These are phyloP conservation scores for Istiophorus platypterus DNA, from an alignment of 2,113 vertebrate genomes.

Conservation along the genomic window DNA sequence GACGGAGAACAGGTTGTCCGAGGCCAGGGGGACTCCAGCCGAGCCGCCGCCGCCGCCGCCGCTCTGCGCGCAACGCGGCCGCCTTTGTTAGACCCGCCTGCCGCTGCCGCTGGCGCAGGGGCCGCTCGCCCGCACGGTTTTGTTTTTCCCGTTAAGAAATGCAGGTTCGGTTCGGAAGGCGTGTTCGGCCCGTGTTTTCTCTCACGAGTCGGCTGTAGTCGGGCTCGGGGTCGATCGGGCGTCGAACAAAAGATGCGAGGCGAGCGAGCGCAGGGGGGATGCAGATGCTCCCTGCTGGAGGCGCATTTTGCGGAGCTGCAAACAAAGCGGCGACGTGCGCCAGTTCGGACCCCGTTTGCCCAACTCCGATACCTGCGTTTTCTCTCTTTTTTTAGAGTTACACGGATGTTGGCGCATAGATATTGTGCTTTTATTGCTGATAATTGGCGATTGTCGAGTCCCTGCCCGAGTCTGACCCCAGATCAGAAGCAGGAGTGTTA, in stretches of 20 bases:
- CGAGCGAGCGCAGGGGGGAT: constrained; percentile 68
- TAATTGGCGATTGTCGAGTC: too few relatives aligned
- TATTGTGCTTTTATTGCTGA: neutral
- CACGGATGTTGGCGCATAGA: neutral
- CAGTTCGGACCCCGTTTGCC: neutral
- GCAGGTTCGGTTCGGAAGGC: neutral
- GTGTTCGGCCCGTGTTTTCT: constrained; percentile 47
- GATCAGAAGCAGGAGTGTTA: neutral
- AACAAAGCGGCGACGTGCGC: constrained; percentile 71
- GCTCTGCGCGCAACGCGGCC: constrained; percentile 37
- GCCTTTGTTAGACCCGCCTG: constrained; percentile 60
- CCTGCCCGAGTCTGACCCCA: neutral
- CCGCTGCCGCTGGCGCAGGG: neutral
- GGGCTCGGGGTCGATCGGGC: neutral
- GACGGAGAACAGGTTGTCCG: neutral
- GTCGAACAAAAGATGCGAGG: constrained; percentile 81
- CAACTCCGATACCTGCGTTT: neutral
- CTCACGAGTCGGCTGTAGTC: constrained; percentile 37
- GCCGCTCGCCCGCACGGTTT: neutral
- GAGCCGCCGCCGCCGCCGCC: constrained; percentile 38
- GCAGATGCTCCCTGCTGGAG: constrained; percentile 74
- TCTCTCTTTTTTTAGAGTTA: rapidly evolving
- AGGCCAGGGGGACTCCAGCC: neutral
- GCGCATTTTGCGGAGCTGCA: constrained; percentile 71
- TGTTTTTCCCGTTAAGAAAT: too few relatives aligned